These are phyloP conservation scores for Astatotilapia flaviijosephi DNA, from an alignment of 2,113 vertebrate species.

Conservation along the genomic window DNA sequence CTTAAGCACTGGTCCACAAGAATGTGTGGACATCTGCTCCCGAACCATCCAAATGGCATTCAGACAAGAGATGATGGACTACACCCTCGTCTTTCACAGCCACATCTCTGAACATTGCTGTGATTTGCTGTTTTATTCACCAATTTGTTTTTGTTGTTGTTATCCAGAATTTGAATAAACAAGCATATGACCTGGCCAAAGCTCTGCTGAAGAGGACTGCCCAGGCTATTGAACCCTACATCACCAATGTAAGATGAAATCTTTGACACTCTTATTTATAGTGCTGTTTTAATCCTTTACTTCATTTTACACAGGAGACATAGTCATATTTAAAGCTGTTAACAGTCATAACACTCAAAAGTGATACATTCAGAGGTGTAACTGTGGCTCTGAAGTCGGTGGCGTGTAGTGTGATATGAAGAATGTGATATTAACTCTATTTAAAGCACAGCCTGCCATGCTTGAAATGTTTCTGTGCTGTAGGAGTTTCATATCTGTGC, in stretches of 20 bases:
- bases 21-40: not conserved
- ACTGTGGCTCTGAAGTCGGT: not conserved
- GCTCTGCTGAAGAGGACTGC: conserved; percentile 96
- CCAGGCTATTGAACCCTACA: conserved; percentile 96
- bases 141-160: not conserved
- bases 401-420: not conserved
- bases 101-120: not conserved
- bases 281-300: not conserved
- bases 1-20: not conserved
- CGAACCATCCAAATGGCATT: not conserved
- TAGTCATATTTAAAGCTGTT: not conserved
- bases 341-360: not conserved
- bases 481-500: not conserved
- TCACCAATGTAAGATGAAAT: conserved; percentile 88
- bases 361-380: not conserved
- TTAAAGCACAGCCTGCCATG: not conserved
- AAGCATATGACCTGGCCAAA: conserved; percentile 97
- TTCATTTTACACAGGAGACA: not conserved
- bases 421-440: not conserved
- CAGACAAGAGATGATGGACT: not conserved
- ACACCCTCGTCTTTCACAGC: not conserved
- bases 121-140: not conserved
- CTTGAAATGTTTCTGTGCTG: not conserved
- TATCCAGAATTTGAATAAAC: conserved; percentile 94
- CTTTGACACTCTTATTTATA: not conserved